A percentile compares a stretch with the other conserved stretches of the same genome.
phyloP scores from a whole-genome alignment of 1,140 invertebrate species.

The Zophobas atratus region DNA sequence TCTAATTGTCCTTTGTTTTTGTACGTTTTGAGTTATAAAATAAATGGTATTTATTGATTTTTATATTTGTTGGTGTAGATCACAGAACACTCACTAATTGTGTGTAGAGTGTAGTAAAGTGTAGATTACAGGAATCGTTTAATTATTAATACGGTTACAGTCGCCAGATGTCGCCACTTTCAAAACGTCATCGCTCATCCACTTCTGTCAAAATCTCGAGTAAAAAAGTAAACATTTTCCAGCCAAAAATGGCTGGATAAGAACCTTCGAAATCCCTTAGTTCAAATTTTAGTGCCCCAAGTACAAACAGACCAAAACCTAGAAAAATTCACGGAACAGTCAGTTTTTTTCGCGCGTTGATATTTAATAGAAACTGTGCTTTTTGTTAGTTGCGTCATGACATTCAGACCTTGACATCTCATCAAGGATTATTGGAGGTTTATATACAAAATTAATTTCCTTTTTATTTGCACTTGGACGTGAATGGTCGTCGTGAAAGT shows the following conservation, averaged over 20 bases:
- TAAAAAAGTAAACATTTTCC: slow-evolving; percentile 34
- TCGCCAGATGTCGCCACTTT: slow-evolving; percentile 9
- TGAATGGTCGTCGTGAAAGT: slow-evolving; percentile 29
- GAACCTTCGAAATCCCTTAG: not conserved
- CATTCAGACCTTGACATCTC: slow-evolving; percentile 52
- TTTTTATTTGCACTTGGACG: slow-evolving; percentile 35
- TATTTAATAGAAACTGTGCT: slow-evolving; percentile 26
- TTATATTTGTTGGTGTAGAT: too few relatives aligned
- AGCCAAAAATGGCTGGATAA: slow-evolving; percentile 23
- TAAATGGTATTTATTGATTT: not conserved
- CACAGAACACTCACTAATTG: too few relatives aligned
- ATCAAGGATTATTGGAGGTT: slow-evolving; percentile 48
- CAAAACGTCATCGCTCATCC: slow-evolving; percentile 28
- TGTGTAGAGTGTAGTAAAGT: not conserved
- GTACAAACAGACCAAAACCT: not conserved
- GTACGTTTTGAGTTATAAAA: not conserved
- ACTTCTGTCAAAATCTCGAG: slow-evolving; percentile 28
- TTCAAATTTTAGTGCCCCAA: slow-evolving; percentile 27
- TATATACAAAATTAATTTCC: slow-evolving; percentile 43
- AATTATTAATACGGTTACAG: not conserved
- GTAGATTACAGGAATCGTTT: too few relatives aligned
- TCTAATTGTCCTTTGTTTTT: slow-evolving; percentile 73
- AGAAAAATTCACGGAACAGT: not conserved
- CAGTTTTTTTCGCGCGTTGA: not conserved
- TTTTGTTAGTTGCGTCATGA: slow-evolving; percentile 50